Percentiles rank a stretch among this genome's conserved stretches.
Conservation (phyloP, 2,797 vertebrate genomes). For the Mus minutoides region DNA sequence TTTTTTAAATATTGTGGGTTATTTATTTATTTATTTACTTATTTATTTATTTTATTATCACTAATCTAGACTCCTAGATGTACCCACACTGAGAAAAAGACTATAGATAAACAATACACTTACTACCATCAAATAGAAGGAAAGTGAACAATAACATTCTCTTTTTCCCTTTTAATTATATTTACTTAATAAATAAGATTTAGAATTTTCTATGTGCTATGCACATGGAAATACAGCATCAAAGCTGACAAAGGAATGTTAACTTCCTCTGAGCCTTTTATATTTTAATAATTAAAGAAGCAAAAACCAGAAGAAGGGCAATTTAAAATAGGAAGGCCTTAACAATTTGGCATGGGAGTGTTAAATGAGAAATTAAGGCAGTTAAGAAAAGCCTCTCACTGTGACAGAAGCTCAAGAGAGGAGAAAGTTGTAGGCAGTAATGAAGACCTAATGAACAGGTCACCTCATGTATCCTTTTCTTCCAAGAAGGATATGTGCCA, state of each 20-base stretch:
- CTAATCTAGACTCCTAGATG: not conserved
- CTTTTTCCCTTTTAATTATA: not conserved
- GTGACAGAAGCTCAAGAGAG: not conserved
- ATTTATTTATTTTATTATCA: not conserved
- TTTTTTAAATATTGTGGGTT: not conserved
- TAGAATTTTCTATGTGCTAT: not conserved
- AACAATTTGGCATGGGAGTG: not conserved
- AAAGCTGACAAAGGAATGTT: not conserved
- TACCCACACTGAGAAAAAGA: not conserved
- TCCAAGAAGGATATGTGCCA: not conserved
- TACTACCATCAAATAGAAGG: not conserved
- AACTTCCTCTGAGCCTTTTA: not conserved
- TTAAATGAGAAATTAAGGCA: not conserved
- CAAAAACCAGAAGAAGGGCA: not conserved
- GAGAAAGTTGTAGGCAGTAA: not conserved
- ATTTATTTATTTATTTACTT: not conserved
- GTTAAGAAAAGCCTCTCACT: not conserved
- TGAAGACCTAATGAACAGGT: not conserved
- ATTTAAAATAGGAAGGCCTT: not conserved
- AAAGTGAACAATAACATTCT: not conserved
- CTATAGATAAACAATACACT: not conserved
- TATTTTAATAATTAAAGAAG: slow-evolving; percentile 22
- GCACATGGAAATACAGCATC: not conserved
- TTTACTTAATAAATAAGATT: not conserved
- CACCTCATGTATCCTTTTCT: not conserved